Evolutionary conservation across 1,140 invertebrate genomes (phyloP).

Genomic region (Rhagoletis zephyria): DNA sequence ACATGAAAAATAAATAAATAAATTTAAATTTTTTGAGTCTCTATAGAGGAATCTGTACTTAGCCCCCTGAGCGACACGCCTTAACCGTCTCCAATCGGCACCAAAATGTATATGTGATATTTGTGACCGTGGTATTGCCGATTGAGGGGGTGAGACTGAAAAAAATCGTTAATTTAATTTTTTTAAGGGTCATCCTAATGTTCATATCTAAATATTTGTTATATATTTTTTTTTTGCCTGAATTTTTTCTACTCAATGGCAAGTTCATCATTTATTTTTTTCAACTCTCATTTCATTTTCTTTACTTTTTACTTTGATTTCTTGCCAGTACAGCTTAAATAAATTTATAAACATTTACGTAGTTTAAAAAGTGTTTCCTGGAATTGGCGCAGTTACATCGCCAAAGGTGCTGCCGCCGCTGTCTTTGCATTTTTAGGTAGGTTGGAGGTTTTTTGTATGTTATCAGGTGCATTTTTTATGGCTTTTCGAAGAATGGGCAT

Average conservation of each 20-base stretch:
- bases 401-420: not conserved
- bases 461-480: not conserved
- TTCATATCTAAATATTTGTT: too few relatives aligned
- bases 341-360: not conserved
- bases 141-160: too few relatives aligned
- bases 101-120: too few relatives aligned
- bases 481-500: not conserved
- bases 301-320: not conserved
- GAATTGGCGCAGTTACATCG: not conserved
- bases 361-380: constrained; percentile 7
- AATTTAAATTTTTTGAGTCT: too few relatives aligned
- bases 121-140: too few relatives aligned
- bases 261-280: not conserved
- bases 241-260: not conserved
- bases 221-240: not conserved
- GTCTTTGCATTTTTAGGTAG: not conserved
- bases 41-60: too few relatives aligned
- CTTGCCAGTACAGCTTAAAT: not conserved
- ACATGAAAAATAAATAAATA: too few relatives aligned
- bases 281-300: not conserved
- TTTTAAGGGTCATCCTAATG: too few relatives aligned
- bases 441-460: not conserved
- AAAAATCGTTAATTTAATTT: too few relatives aligned
- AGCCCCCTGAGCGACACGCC: too few relatives aligned
- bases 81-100: too few relatives aligned